Conservation (phyloP, 1,140 invertebrate species). For the Melitaea cinxia region DNA sequence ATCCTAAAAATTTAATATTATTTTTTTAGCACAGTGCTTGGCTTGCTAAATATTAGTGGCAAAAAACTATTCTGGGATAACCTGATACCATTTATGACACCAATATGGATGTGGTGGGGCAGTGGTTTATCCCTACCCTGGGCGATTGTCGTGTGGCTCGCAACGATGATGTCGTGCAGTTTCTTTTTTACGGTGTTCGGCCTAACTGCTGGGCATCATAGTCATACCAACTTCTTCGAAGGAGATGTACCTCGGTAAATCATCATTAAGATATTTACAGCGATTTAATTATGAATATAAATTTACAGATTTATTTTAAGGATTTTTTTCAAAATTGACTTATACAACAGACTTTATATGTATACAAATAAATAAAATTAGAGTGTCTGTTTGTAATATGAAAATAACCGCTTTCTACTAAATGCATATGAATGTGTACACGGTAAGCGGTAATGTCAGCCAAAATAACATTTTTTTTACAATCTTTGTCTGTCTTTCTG, state of each 20-base stretch:
- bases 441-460: no score
- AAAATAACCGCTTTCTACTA: no score
- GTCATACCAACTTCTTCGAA: slow-evolving; percentile 91
- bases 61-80: slow-evolving; percentile 49
- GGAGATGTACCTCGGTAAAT: slow-evolving; percentile 86
- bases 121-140: slow-evolving; percentile 50
- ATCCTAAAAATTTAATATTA: neutral
- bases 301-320: no score
- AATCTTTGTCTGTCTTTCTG: no score
- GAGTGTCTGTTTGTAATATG: no score
- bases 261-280: no score
- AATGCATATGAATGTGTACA: no score
- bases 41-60: slow-evolving; percentile 38
- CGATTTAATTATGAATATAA: no score
- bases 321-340: no score
- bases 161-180: slow-evolving; percentile 82
- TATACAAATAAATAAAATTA: no score
- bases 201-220: slow-evolving; percentile 90
- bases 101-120: slow-evolving; percentile 60
- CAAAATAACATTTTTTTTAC: no score
- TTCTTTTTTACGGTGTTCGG: slow-evolving; percentile 86
- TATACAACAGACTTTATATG: no score
- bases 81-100: slow-evolving; percentile 50
- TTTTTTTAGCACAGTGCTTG: slow-evolving; percentile 39
- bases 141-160: slow-evolving; percentile 82